Conservation (phyloP, 2,113 vertebrate genomes). For the Suricata suricatta region DNA sequence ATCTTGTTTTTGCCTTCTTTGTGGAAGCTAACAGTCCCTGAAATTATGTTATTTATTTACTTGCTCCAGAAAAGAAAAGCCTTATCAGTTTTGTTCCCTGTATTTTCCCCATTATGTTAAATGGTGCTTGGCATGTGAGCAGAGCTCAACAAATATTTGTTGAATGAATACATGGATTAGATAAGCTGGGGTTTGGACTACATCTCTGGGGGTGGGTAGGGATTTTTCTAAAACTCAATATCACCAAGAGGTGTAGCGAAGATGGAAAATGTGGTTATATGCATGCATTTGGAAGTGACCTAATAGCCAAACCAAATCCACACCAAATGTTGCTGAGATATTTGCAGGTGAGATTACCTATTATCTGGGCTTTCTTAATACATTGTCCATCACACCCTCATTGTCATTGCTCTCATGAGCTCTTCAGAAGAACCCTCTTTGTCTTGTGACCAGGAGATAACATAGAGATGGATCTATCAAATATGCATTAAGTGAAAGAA, state of each 20-base stretch:
- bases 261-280: neutral
- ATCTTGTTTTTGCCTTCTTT: neutral
- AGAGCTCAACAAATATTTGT: constrained; percentile 46
- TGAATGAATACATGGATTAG: constrained; percentile 58
- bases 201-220: neutral
- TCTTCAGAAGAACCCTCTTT: neutral
- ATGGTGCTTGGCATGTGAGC: neutral
- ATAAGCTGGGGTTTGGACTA: constrained; percentile 52
- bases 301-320: neutral
- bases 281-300: neutral
- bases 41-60: constrained; percentile 20
- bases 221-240: neutral
- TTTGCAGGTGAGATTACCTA: neutral
- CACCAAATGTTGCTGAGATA: neutral
- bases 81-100: neutral
- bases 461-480: fast-evolving
- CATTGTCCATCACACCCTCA: neutral
- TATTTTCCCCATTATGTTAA: neutral
- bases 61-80: neutral
- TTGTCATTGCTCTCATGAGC: neutral
- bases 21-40: neutral
- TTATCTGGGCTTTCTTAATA: neutral
- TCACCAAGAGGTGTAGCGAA: neutral
- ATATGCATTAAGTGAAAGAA: neutral
- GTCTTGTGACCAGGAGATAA: neutral